A percentile compares a stretch with the other conserved stretches of the same genome.
Conservation (phyloP, 2,113 vertebrate species). For the Antechinus stuartii region DNA sequence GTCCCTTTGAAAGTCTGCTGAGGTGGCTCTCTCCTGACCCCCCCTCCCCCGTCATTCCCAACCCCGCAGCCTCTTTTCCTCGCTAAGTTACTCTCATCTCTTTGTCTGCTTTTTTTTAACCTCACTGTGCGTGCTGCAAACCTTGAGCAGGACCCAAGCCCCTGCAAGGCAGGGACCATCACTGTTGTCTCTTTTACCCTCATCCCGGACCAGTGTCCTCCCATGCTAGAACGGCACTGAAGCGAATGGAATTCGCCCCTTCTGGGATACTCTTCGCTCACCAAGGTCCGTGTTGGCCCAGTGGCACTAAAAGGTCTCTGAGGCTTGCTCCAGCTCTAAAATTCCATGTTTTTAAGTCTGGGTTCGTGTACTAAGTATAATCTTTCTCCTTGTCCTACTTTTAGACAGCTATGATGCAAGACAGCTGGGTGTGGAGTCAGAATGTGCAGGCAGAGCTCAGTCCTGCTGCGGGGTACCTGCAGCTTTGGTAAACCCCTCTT, state of each 20-base stretch:
- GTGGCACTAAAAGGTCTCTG: background rate
- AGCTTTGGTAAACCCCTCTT: background rate
- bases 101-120: background rate
- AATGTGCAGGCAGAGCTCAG: no score
- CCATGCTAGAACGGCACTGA: background rate
- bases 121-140: background rate
- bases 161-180: background rate
- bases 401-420: background rate
- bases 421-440: background rate
- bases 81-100: background rate
- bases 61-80: background rate
- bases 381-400: background rate
- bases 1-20: background rate
- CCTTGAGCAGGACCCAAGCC: background rate
- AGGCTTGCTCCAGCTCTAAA: background rate
- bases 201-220: background rate
- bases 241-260: background rate
- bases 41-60: background rate
- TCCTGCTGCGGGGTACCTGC: no score
- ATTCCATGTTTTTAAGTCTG: background rate
- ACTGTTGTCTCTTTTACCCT: background rate
- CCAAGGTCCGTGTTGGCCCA: background rate
- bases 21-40: no score
- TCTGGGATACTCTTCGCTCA: background rate
- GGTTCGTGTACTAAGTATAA: background rate